These are phyloP conservation scores for Axinella damicornis DNA, from an alignment of 37 sponge, comb jelly and placozoan species.

Conservation along the genomic window DNA sequence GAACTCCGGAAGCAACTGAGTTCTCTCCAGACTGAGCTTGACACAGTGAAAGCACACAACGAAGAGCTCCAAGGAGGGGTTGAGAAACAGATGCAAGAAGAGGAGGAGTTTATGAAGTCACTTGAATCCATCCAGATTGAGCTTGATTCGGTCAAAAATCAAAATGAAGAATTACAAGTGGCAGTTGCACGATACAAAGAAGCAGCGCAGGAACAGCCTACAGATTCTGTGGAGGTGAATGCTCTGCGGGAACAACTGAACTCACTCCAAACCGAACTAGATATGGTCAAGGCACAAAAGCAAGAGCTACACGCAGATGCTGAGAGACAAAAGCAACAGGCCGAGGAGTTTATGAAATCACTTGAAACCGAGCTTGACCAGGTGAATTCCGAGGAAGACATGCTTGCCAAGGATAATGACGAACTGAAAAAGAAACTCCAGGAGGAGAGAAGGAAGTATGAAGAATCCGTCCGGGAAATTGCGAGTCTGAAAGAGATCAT, in stretches of 20 bases:
- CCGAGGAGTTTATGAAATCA: conserved; percentile 22
- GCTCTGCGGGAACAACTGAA: too few relatives aligned
- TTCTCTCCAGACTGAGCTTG: conserved; percentile 26
- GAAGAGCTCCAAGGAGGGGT: background rate
- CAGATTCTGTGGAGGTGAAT: too few relatives aligned
- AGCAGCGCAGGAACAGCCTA: too few relatives aligned
- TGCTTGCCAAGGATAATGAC: background rate
- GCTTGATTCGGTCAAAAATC: background rate
- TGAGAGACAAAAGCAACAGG: background rate
- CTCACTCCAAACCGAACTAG: too few relatives aligned
- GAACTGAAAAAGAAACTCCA: conserved; percentile 28
- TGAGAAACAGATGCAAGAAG: background rate
- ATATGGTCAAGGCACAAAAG: background rate
- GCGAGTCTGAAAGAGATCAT: conserved; percentile 17
- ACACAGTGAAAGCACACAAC: conserved; percentile 5
- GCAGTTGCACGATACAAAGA: background rate
- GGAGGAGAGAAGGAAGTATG: background rate
- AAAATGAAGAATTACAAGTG: background rate
- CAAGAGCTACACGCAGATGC: background rate
- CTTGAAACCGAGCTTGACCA: conserved; percentile 2
- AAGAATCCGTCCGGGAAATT: background rate
- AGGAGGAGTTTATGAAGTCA: background rate
- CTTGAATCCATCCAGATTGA: background rate
- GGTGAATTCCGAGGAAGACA: background rate
- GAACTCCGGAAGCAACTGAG: conserved; percentile 5